Evolutionary conservation across 2,888 invertebrate genomes (phyloP).

Genomic region (Platycheirus albimanus): DNA sequence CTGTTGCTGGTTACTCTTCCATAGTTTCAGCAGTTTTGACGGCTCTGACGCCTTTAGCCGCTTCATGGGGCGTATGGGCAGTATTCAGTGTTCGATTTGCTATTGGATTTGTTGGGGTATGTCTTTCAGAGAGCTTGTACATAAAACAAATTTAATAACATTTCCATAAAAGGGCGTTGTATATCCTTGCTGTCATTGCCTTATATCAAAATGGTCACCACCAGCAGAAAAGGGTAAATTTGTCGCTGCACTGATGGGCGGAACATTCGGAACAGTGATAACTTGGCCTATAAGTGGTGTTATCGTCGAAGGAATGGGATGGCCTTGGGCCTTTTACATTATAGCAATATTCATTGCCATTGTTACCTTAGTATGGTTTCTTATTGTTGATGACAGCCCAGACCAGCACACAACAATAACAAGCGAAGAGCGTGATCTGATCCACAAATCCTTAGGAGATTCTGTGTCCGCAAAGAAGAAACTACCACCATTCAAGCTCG

Average conservation of each 20-base stretch:
- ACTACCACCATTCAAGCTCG: constrained; percentile 86
- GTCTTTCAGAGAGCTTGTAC: too few relatives aligned
- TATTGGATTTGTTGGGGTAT: constrained; percentile 86
- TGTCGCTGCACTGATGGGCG: constrained; percentile 88
- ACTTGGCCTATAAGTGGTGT: constrained; percentile 88
- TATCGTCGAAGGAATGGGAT: constrained; percentile 86
- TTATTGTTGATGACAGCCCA: constrained; percentile 87
- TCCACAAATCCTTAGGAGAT: constrained; percentile 85
- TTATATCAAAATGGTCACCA: constrained; percentile 89
- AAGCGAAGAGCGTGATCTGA: constrained; percentile 86
- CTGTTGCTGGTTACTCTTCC: constrained; percentile 84
- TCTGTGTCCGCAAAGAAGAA: constrained; percentile 85
- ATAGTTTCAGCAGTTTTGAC: constrained; percentile 84
- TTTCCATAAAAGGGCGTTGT: constrained; percentile 84
- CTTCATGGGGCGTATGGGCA: constrained; percentile 84
- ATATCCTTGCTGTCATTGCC: constrained; percentile 86
- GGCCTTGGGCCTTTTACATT: constrained; percentile 88
- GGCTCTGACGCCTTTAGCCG: constrained; percentile 85
- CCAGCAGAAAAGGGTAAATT: constrained; percentile 90
- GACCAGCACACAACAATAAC: constrained; percentile 86
- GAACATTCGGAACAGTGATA: constrained; percentile 87
- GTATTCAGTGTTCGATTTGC: constrained; percentile 85
- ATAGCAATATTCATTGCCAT: constrained; percentile 84
- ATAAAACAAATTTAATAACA: too few relatives aligned
- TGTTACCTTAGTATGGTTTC: constrained; percentile 86